Evolutionary conservation across 2,888 invertebrate species (phyloP), one percentile per base, ranked within the genome.

Genomic region (Brachyptera putata): DNA sequence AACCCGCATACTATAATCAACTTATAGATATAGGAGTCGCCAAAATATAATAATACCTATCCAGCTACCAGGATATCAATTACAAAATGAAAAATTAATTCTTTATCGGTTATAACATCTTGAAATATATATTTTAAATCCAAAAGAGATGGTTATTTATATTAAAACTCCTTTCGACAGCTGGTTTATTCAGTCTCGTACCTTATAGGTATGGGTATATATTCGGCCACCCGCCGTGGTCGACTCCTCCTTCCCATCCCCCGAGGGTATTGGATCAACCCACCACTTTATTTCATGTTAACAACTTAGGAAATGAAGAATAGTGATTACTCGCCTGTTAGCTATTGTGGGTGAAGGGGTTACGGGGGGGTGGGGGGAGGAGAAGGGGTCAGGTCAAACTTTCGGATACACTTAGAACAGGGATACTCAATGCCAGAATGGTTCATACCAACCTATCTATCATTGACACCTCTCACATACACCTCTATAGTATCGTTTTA

Each of bases 301-400:
- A 55, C 59, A 50, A 59, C 50, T 43, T 48, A 30, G n/a, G n/a
- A n/a, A n/a, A 64, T 63, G 63, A 63, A 63, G 58, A 58, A 63
- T 64, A 63, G 61, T 63, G 59, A 64, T 64, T 64, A 64, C 61
- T 57, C 57, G 61, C 64, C 62, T 61, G 61, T 63, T 63, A 63
- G 46, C 49, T 37, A 49, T 30, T 49, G 60, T 2, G 25, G 21
- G n/a, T n/a, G n/a, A n/a, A n/a, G n/a, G n/a, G 37, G 24, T 14
- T 11, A 4, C 9, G 50, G 1, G 24, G n/a, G 3, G 9, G 50
- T 1, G 24, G n/a, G 3, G 9, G 21, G 18, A 26, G 48, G 36
- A 53, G 58, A 39, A 39, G 30, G 30, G 30, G 5, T 30, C 11
- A 30, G 30, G 30, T n/a, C n/a, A n/a, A n/a, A n/a, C n/a, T n/a